These are phyloP conservation scores for Melangyna quadrimaculata DNA, from an alignment of 2,888 invertebrate genomes.

Conservation along the genomic window DNA sequence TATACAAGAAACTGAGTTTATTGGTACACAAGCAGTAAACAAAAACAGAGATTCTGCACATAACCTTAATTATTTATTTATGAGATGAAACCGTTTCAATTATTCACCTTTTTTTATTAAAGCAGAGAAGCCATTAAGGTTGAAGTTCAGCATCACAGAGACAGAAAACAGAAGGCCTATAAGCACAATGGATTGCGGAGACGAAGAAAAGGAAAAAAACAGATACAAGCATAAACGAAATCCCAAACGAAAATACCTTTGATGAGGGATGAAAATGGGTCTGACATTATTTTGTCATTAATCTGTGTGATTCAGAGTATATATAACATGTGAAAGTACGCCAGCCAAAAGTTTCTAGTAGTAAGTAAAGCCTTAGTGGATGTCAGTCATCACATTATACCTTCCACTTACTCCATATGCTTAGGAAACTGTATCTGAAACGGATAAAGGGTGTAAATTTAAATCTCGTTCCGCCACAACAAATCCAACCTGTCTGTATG, in stretches of 20 bases:
- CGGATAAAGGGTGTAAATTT: slow-evolving; percentile 51
- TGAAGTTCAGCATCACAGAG: not conserved
- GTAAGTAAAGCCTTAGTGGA: slow-evolving; percentile 32
- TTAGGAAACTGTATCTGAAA: not conserved
- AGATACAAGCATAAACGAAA: not conserved
- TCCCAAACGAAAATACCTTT: slow-evolving; percentile 53
- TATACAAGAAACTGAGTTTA: not conserved
- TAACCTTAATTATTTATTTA: slow-evolving; percentile 80
- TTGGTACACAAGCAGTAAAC: slow-evolving; percentile 33
- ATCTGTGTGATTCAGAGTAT: slow-evolving; percentile 74
- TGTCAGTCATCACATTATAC: slow-evolving; percentile 65
- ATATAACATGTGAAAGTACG: slow-evolving; percentile 12
- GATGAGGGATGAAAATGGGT: slow-evolving; percentile 73
- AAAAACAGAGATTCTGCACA: slow-evolving; percentile 65
- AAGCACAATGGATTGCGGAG: slow-evolving; percentile 21
- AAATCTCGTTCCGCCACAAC: slow-evolving; percentile 42
- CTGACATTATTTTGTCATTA: slow-evolving; percentile 80
- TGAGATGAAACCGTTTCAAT: slow-evolving; percentile 79
- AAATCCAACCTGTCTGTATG: slow-evolving; percentile 32
- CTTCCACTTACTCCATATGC: not conserved
- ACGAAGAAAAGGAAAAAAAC: slow-evolving; percentile 2
- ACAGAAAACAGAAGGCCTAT: not conserved
- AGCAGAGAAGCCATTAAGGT: slow-evolving; percentile 34
- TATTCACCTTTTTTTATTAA: slow-evolving; percentile 76
- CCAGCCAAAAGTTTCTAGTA: slow-evolving; percentile 27